Conservation (phyloP, 2,888 invertebrate species). For the Tanytarsus gracilentus region DNA sequence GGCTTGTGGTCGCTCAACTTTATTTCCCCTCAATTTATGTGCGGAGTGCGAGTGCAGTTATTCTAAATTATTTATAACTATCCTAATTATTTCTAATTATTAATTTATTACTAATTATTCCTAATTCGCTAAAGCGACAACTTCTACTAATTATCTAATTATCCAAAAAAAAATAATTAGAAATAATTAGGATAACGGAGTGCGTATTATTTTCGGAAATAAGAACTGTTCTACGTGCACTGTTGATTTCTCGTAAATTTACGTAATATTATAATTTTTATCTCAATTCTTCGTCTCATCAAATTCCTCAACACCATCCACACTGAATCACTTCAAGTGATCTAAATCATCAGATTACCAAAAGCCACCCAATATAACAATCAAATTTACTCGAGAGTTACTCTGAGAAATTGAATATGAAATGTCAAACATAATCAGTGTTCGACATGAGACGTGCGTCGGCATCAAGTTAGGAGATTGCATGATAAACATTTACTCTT, state of each 20-base stretch:
- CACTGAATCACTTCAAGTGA: not conserved
- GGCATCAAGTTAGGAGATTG: too few species aligned
- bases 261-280: slow-evolving; percentile 26
- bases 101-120: too few species aligned
- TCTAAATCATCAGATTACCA: slow-evolving; percentile 26
- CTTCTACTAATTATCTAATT: too few species aligned
- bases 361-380: not conserved
- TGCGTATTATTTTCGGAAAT: not conserved
- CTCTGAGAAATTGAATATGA: not conserved
- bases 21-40: too few species aligned
- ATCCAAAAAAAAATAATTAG: too few species aligned
- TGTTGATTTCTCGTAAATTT: slow-evolving; percentile 17
- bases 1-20: too few species aligned
- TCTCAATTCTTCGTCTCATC: slow-evolving; percentile 10
- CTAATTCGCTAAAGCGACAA: too few species aligned
- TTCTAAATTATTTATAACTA: too few species aligned
- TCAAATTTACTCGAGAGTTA: slow-evolving; percentile 21
- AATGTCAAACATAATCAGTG: slow-evolving; percentile 12
- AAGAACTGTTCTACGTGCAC: not conserved
- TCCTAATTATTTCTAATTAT: too few species aligned
- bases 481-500: too few species aligned
- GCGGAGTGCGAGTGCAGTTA: too few species aligned
- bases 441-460: slow-evolving; percentile 3
- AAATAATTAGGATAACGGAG: too few species aligned
- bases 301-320: not conserved